Conservation (phyloP, 2,888 invertebrate species). For the Plebejus anna region DNA sequence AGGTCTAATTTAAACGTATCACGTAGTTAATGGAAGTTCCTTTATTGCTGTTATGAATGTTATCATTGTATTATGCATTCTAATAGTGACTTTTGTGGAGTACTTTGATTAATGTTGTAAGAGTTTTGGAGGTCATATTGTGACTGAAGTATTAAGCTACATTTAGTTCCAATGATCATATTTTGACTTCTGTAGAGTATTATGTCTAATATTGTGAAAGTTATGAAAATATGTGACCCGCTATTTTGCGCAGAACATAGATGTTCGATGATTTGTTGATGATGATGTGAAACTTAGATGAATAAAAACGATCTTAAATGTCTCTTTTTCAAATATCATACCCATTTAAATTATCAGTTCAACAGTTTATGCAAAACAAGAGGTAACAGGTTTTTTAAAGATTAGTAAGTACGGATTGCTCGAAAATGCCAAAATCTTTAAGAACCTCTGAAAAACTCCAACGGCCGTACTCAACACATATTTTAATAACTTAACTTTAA, state of each 20-base stretch:
- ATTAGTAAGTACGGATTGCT: neutral
- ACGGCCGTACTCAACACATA: neutral
- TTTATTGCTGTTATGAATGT: constrained; percentile 19
- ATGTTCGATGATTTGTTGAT: no score
- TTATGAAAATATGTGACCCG: no score
- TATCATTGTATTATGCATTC: constrained; percentile 11
- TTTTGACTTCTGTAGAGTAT: no score
- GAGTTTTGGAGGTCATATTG: neutral
- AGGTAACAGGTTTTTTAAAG: neutral
- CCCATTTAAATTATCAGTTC: no score
- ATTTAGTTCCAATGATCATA: no score
- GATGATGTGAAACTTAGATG: no score
- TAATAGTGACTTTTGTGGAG: neutral
- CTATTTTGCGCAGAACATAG: no score
- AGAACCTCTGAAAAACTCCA: no score
- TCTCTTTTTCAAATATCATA: no score
- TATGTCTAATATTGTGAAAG: no score
- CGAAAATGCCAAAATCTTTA: neutral
- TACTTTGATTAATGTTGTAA: neutral
- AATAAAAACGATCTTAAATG: no score
- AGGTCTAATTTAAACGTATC: constrained; percentile 10
- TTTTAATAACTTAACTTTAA: neutral
- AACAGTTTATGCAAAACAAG: no score
- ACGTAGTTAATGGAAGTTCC: neutral
- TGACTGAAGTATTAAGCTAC: neutral